Evolutionary conservation across 2,888 invertebrate genomes (phyloP), one percentile per base, ranked within the genome.

Genomic region (Euplexia lucipara): DNA sequence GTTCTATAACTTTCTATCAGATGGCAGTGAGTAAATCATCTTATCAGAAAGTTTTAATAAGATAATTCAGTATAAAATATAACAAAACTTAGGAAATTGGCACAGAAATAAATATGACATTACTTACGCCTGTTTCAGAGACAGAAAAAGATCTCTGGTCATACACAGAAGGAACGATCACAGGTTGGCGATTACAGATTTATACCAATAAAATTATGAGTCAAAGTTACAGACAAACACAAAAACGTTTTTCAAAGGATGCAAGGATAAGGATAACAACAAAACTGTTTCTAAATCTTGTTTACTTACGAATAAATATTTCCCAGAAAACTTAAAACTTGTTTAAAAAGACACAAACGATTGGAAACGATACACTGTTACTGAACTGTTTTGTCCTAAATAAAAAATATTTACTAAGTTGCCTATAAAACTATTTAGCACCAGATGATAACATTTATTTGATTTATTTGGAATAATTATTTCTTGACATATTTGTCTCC

Each of bases 401-500:
- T 52, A 7, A 14, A 64, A 41, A 30, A 37, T 37, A 32, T 44
- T 14, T n/a, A 32, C 10, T 5, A 35, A n/a, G 4, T 22, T 42
- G 56, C 9, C 10, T 16, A 3, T 20, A n/a, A 7, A 30, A 34
- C 32, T 14, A 5, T 62, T 35, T 30, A 8, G 20, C 26, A 34
- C n/a, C 48, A 62, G 9, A 16, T 63, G 5, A 1, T n/a, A 20
- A 1, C 14, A 37, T 5, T 30, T 8, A 14, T 35, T 4, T 10
- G 18, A 10, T n/a, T 39, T 22, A 39, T 18, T 39, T 10, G 5
- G 9, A 66, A 16, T 35, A 4, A 14, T 35, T 22, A n/a, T 8
- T 68, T 22, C 16, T 42, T 68, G 30, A 22, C 30, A 68, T 35
- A 3, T 64, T 44, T 7, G 42, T 57, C 16, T 75, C 76, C 67